Conservation (phyloP, 2,797 vertebrate genomes). For the Serranus cabrilla region DNA sequence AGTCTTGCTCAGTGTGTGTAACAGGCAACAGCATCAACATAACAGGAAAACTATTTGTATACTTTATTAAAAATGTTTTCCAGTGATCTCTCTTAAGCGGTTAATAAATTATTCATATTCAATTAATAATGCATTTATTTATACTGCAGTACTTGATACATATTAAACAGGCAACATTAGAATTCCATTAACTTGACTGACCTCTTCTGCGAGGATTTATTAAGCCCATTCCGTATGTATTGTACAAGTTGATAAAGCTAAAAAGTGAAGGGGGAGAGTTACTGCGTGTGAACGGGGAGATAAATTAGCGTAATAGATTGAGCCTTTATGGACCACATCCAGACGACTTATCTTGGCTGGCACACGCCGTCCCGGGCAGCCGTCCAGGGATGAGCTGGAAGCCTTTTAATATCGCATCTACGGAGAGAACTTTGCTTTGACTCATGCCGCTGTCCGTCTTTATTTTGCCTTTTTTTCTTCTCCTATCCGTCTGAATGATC, state of each 20-base stretch:
- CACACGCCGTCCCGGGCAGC: slow-evolving; percentile 53
- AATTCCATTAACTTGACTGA: slow-evolving; percentile 24
- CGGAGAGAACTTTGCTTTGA: slow-evolving; percentile 45
- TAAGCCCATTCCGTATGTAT: slow-evolving; percentile 24
- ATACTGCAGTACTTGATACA: slow-evolving; percentile 25
- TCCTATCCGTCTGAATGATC: slow-evolving; percentile 44
- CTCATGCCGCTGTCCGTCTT: slow-evolving; percentile 21
- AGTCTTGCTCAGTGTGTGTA: slow-evolving; percentile 4
- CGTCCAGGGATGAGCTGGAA: slow-evolving; percentile 53
- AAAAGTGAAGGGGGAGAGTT: slow-evolving; percentile 26
- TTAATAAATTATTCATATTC: slow-evolving; percentile 42
- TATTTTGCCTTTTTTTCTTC: slow-evolving; percentile 30
- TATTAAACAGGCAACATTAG: slow-evolving; percentile 41
- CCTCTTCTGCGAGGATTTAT: slow-evolving; percentile 39
- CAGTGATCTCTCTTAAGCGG: slow-evolving; percentile 16
- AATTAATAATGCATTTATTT: slow-evolving; percentile 40
- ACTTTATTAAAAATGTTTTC: slow-evolving; percentile 54
- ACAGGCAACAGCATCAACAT: slow-evolving; percentile 20
- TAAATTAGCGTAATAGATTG: slow-evolving; percentile 55
- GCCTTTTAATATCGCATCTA: slow-evolving; percentile 57
- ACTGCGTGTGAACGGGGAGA: slow-evolving; percentile 36
- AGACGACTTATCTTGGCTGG: slow-evolving; percentile 54
- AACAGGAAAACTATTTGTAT: slow-evolving; percentile 22
- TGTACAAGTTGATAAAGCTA: slow-evolving; percentile 49
- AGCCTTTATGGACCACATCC: slow-evolving; percentile 56